Evolutionary conservation across 2,888 invertebrate genomes (phyloP).

Genomic region (Furcula furcula): DNA sequence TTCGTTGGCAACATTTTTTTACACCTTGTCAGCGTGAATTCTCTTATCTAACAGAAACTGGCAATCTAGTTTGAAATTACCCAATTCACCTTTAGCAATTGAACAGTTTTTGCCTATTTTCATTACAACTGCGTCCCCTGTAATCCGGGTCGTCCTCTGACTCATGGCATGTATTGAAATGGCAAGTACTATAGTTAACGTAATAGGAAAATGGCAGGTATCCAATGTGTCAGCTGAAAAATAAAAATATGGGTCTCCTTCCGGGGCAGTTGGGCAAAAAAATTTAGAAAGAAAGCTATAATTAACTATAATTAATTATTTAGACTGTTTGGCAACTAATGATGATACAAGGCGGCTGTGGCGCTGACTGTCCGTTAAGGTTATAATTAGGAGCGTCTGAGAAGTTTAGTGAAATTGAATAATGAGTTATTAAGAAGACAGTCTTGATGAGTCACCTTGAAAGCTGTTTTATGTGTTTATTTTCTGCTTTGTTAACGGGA

Average conservation of each 20-base stretch:
- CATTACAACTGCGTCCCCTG: constrained; percentile 33
- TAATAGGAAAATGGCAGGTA: constrained; percentile 51
- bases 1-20: constrained; percentile 63
- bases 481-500: constrained; percentile 39
- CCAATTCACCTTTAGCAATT: constrained; percentile 54
- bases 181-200: constrained; percentile 42
- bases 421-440: constrained; percentile 33
- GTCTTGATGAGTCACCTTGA: constrained; percentile 36
- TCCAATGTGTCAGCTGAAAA: constrained; percentile 52
- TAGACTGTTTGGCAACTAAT: constrained; percentile 29
- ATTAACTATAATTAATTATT: constrained; percentile 41
- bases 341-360: too few species aligned
- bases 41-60: constrained; percentile 55
- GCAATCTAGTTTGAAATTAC: constrained; percentile 61
- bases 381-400: constrained; percentile 34
- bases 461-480: constrained; percentile 35
- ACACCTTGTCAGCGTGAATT: constrained; percentile 40
- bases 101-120: constrained; percentile 45
- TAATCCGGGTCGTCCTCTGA: constrained; percentile 52
- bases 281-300: constrained; percentile 54
- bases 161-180: constrained; percentile 36
- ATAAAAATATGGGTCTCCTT: constrained; percentile 50
- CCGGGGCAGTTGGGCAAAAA: too few species aligned
- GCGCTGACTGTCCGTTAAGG: constrained; percentile 24
- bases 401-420: constrained; percentile 49